Conservation (phyloP, 1,140 invertebrate species). For the Laupala kohalensis region DNA sequence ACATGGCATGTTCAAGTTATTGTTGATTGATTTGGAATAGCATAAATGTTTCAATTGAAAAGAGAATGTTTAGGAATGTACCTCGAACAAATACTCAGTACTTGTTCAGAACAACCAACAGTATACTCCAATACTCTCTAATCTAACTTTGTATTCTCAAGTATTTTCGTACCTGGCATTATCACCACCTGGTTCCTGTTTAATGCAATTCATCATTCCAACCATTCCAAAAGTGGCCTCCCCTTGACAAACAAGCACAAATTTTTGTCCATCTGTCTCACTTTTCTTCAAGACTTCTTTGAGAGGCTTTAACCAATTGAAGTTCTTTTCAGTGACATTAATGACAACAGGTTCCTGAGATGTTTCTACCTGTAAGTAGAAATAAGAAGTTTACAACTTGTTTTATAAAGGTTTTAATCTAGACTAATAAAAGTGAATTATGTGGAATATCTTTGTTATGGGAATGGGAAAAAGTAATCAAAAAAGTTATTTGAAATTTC, state of each 20-base stretch:
- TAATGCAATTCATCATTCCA: constrained; percentile 80
- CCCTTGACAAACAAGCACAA: constrained; percentile 56
- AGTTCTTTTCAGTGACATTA: constrained; percentile 50
- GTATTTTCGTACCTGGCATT: constrained; percentile 38
- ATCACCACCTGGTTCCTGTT: constrained; percentile 65
- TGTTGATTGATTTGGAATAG: too few species aligned
- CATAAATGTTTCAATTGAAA: too few species aligned
- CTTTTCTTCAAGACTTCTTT: constrained; percentile 52
- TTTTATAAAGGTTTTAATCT: not conserved
- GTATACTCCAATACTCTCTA: not conserved
- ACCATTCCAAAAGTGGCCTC: constrained; percentile 62
- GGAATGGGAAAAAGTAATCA: too few species aligned
- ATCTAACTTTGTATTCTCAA: not conserved
- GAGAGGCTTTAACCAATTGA: constrained; percentile 67
- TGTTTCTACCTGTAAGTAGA: constrained; percentile 3
- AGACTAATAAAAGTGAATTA: not conserved
- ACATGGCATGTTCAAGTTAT: too few species aligned
- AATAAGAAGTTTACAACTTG: not conserved
- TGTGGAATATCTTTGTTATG: not conserved
- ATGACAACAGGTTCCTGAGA: constrained; percentile 34
- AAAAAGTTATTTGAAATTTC: too few species aligned
- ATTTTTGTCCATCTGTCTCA: constrained; percentile 39
- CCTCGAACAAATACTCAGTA: too few species aligned
- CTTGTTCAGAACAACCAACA: too few species aligned
- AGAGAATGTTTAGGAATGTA: not conserved